Evolutionary conservation across 2,113 vertebrate genomes (phyloP).

Genomic region (Corvus moneduloides): DNA sequence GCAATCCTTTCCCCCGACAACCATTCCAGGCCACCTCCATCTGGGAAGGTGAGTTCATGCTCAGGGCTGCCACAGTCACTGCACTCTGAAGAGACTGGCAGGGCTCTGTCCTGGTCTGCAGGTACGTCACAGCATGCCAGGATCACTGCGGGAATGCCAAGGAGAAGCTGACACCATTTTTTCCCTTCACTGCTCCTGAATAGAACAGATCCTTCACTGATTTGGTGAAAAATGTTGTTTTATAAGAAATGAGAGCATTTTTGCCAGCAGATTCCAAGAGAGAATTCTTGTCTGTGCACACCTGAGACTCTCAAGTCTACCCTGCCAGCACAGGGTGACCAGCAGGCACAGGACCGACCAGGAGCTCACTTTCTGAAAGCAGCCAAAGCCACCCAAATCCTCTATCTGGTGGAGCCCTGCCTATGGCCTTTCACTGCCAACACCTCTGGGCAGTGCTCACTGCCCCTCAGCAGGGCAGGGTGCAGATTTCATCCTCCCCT

Average conservation of each 20-base stretch:
- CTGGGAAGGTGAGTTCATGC: rapidly evolving
- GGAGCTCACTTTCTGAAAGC: neutral
- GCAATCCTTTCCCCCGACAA: rapidly evolving
- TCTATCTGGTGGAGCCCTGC: neutral
- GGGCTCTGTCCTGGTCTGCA: neutral
- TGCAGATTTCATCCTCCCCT: neutral
- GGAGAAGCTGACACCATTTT: neutral
- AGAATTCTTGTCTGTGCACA: neutral
- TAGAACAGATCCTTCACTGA: neutral
- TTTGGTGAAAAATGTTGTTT: neutral
- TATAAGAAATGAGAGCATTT: neutral
- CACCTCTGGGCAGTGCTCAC: too few species aligned
- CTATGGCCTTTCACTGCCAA: neutral
- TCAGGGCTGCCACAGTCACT: neutral
- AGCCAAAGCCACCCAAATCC: neutral
- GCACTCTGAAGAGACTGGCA: neutral
- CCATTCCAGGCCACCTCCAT: neutral
- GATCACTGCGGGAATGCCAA: rapidly evolving
- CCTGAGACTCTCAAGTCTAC: neutral
- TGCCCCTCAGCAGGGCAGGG: neutral
- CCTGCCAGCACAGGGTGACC: neutral
- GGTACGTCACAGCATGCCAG: rapidly evolving
- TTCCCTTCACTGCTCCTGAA: neutral
- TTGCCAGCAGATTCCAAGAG: neutral
- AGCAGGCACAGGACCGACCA: neutral